phyloP scores from a whole-genome alignment of 2,113 vertebrate genomes.

The Chlorodrepanis virens region DNA sequence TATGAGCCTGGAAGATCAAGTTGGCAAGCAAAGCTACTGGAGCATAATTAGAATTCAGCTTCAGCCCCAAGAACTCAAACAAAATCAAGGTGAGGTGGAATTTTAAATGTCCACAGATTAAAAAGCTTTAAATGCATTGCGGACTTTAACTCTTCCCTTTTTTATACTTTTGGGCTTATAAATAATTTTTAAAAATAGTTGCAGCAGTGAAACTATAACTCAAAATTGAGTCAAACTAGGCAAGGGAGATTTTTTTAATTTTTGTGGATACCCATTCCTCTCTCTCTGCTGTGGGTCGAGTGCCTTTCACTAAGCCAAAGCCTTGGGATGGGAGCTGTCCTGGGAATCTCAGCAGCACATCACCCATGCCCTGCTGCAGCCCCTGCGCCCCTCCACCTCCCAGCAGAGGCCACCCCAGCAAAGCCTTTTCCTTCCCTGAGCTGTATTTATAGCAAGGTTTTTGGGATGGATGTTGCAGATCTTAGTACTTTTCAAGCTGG shows the following conservation, averaged over 20 bases:
- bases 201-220: not conserved
- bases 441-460: not conserved
- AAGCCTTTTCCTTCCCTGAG: not conserved
- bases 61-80: not conserved
- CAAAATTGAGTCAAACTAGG: not conserved
- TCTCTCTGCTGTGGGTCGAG: accelerated
- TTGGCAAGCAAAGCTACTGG: not conserved
- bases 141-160: not conserved
- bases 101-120: not conserved
- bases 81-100: not conserved
- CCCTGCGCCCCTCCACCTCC: not conserved
- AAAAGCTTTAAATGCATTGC: slow-evolving; percentile 14
- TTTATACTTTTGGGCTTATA: not conserved
- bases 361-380: not conserved
- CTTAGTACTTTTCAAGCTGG: not conserved
- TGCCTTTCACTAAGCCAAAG: not conserved
- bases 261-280: not conserved
- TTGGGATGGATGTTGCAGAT: accelerated
- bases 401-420: not conserved
- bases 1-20: not conserved
- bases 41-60: slow-evolving; percentile 6
- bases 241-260: not conserved
- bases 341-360: not conserved
- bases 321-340: accelerated
- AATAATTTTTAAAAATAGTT: not conserved